Base-by-base conservation (phyloP, 2,888 invertebrate genomes). In the Ophioninae sp. region DNA sequence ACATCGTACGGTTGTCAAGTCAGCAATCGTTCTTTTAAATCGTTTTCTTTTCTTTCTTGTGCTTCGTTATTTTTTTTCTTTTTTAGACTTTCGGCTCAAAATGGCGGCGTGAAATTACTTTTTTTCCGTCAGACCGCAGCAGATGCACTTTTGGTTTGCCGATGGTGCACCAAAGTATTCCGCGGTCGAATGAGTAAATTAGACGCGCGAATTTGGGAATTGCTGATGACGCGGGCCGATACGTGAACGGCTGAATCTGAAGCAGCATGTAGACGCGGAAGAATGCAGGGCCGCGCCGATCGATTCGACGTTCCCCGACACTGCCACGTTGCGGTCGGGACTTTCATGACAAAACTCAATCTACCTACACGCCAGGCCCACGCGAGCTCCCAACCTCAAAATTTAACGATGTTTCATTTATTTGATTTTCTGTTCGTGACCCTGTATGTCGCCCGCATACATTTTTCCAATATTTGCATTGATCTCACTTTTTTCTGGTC, bases 141-240 rank as follows among this genome's bases (percentile, higher is more conserved):
- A 13, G 13, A 30, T 30, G 56, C 20, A 37, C 23, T 7, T 9
- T 17, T 2, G 8, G 6, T 10, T n/a, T 23, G 22, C 30, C 30
- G 30, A 30, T 37, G 71, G 0, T 10, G 6, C n/a, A 58, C 8
- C 0, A 13, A 71, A 68, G 30, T 7, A 51, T 23, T 10, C 41
- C 41, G 6, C 22, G 17, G 23, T 9, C 44, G 7, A 44, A 10
- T 7, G 22, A 22, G 67, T 44, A 44, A 13, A 6, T 23, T 9
- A 20, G 69, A 39, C 41, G 58, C 71, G 44, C 68, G 73, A 37
- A 20, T 71, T 51, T 17, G 71, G 37, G 63, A 78, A 78, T 78
- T 69, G 81, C 58, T 71, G 71, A 39, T 51, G 71, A 59, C 58
- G 37, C 71, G 71, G 17, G 51, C 51, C 56, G 37, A 71, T 58